A percentile compares a stretch with the other conserved stretches of the same genome.
Conservation (phyloP, 1,140 invertebrate species). For the Centruroides sculpturatus region DNA sequence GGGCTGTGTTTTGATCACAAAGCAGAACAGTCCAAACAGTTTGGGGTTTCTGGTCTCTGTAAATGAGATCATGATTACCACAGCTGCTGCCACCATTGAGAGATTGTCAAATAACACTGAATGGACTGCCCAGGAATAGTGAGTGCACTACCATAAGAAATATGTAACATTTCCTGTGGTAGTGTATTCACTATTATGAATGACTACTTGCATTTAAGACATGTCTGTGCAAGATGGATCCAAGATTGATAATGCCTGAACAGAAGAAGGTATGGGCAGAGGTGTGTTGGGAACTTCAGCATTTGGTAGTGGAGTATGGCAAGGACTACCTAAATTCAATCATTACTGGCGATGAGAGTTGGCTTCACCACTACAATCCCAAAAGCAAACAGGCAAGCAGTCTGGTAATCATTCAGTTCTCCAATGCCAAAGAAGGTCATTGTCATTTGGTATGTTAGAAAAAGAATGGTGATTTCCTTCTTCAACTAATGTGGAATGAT, state of each 20-base stretch:
- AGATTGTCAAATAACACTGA: background rate
- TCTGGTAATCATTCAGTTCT: background rate
- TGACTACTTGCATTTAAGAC: background rate
- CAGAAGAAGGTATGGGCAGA: background rate
- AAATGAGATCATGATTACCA: background rate
- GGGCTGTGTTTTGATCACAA: background rate
- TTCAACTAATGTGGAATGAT: no score
- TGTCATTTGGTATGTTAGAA: no score
- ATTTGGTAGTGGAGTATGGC: background rate
- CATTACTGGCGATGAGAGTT: background rate
- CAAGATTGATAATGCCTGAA: background rate
- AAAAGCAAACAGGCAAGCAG: background rate
- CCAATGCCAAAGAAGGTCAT: background rate
- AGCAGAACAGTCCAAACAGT: background rate
- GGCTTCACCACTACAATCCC: background rate
- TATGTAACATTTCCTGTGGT: background rate
- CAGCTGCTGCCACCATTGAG: background rate
- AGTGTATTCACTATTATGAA: background rate
- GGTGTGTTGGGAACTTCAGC: background rate
- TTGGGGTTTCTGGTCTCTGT: no score
- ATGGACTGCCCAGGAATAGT: no score
- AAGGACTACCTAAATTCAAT: background rate
- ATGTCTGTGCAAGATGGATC: constrained; percentile 1
- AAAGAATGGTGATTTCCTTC: no score
- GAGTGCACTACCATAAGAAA: background rate